phyloP scores from a whole-genome alignment of 1,140 invertebrate genomes.

The Scaptodrosophila lebanonensis region DNA sequence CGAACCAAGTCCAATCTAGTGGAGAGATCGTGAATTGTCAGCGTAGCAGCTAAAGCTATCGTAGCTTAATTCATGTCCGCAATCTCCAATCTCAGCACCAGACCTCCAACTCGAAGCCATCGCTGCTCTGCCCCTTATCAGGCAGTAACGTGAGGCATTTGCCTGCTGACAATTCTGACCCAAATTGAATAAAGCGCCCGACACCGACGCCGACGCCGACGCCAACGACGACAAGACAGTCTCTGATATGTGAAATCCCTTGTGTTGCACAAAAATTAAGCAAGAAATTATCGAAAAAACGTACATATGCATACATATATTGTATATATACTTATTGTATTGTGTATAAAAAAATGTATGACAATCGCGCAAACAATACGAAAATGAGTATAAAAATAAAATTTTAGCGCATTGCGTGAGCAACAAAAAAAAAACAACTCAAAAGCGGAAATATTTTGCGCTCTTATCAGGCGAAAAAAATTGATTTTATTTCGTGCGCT shows the following conservation, averaged over 20 bases:
- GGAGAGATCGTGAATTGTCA: no score
- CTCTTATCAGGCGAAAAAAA: conserved; percentile 68
- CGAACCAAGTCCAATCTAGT: no score
- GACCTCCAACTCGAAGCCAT: no score
- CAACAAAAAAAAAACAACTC: conserved; percentile 40
- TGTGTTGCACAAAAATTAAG: conserved; percentile 45
- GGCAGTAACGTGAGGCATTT: conserved; percentile 41
- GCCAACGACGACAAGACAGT: conserved; percentile 48
- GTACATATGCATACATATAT: conserved; percentile 10
- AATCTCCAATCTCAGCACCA: no score
- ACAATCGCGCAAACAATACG: conserved; percentile 44
- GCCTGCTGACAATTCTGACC: conserved; percentile 51
- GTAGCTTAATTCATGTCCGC: conserved; percentile 22
- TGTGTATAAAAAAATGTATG: no score
- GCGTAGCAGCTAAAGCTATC: no score
- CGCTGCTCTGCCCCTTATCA: conserved; percentile 62
- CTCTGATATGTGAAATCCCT: conserved; percentile 56
- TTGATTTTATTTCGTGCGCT: conserved; percentile 64
- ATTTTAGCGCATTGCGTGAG: not conserved
- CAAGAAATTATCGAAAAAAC: conserved; percentile 71
- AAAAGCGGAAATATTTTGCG: conserved; percentile 69
- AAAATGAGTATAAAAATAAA: conserved; percentile 4
- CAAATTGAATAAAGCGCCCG: conserved; percentile 44
- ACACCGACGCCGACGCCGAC: conserved; percentile 16
- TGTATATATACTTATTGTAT: conserved; percentile 28